Evolutionary conservation across 2,797 vertebrate genomes (phyloP).

Genomic region (Alca torda): DNA sequence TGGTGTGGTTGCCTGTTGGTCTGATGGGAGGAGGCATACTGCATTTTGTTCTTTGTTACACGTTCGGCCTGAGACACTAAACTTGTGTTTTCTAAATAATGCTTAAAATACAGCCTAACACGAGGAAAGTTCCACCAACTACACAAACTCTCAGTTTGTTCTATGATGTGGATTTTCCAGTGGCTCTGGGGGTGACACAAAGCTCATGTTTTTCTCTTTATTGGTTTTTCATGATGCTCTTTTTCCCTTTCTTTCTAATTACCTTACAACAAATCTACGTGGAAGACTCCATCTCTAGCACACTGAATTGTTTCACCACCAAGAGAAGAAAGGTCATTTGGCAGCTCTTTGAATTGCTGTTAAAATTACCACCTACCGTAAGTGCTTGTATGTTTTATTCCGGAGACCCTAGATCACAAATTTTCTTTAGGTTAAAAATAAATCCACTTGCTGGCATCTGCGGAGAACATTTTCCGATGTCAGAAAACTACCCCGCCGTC

Average conservation of each 20-base stretch:
- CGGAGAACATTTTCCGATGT: background rate
- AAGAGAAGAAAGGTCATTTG: background rate
- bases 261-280: background rate
- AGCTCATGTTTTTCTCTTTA: background rate
- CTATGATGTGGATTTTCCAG: background rate
- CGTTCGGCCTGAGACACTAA: background rate
- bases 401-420: background rate
- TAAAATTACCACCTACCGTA: background rate
- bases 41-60: background rate
- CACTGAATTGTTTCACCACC: background rate
- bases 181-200: background rate
- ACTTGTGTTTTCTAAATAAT: background rate
- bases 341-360: background rate
- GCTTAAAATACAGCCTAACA: background rate
- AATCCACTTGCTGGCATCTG: background rate
- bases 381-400: background rate
- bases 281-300: background rate
- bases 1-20: background rate
- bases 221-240: background rate
- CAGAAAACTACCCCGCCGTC: background rate
- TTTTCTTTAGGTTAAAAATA: background rate
- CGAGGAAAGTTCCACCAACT: background rate
- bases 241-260: background rate
- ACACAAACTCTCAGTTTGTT: background rate
- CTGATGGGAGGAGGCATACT: background rate